Evolutionary conservation across 2,888 invertebrate species (phyloP).

Genomic region (Zaprionus obscuricornis): DNA sequence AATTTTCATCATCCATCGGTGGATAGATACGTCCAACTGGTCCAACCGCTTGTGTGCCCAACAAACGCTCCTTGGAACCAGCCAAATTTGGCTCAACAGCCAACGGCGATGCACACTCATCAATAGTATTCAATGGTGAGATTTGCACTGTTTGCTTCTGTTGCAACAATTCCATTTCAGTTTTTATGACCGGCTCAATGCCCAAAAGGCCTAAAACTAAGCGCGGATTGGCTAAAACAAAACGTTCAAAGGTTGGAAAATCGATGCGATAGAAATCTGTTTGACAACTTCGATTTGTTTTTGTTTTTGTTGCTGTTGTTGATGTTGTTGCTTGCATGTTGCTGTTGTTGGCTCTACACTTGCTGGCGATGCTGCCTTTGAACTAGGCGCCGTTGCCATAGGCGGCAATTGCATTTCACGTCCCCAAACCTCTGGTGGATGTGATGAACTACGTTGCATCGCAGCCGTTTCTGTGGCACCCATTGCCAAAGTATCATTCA

Average conservation of each 20-base stretch:
- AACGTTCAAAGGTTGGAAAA: constrained; percentile 81
- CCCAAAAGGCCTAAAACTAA: constrained; percentile 89
- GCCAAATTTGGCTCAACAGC: constrained; percentile 49
- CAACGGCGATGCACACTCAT: constrained; percentile 79
- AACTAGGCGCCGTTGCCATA: constrained; percentile 26
- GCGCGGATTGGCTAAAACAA: constrained; percentile 89
- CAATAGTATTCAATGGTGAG: constrained; percentile 81
- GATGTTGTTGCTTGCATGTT: constrained; percentile 38
- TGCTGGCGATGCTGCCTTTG: constrained; percentile 51
- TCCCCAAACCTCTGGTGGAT: constrained; percentile 93
- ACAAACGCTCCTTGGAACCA: constrained; percentile 56
- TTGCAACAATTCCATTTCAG: constrained; percentile 80
- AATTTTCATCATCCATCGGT: constrained; percentile 73
- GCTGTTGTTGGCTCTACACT: constrained; percentile 13
- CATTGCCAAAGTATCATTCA: constrained; percentile 31
- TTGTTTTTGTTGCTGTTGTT: constrained; percentile 20
- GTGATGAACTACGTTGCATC: constrained; percentile 91
- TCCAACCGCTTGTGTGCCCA: constrained; percentile 13
- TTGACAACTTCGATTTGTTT: constrained; percentile 72
- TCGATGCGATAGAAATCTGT: constrained; percentile 82
- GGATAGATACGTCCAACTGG: constrained; percentile 52
- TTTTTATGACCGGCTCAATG: constrained; percentile 86
- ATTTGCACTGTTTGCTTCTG: constrained; percentile 81
- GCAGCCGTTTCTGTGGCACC: constrained; percentile 49
- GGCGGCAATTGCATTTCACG: constrained; percentile 85